Evolutionary conservation across 2,797 vertebrate species (phyloP), one percentile per base, ranked within the genome.

Genomic region (Gymnocypris eckloni): DNA sequence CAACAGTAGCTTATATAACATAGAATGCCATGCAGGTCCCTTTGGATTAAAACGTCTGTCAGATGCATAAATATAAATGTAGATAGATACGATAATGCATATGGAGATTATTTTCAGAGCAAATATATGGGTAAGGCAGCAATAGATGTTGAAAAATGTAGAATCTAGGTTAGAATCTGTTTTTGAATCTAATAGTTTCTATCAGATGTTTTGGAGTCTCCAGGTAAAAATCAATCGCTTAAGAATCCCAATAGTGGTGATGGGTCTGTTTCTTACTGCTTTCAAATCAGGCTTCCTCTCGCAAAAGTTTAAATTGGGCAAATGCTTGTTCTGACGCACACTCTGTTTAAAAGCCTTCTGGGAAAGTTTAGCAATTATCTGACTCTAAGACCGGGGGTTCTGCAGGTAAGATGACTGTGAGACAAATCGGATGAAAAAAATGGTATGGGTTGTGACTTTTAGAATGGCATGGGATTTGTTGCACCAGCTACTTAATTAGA

Each of bases 281-380:
- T 77, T 84, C 5, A 77, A 54, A 48, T 75, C 41, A 64, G 43
- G 54, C 18, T 64, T 83, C 54, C 41, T 41, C 22, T 52, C 15
- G 6, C 45, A 64, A 52, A 39, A 22, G 70, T 43, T 83, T 73
- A 64, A 61, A 73, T 82, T 77, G 72, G 45, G 4, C 45, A 41
- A 12, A 77, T 66, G 54, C 39, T 80, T 80, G 25, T 9, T 67
- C 59, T 41, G 33, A 76, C 48, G 37, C 76, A 61, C 45, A 76
- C 43, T 48, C 16, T 67, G 45, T 77, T 77, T 83, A 28, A 67
- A 67, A 41, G 45, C 82, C 72, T 84, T 54, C 78, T 48, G 43
- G 22, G 45, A 84, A 37, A 6, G 72, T 67, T 84, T 77, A 33
- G 61, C 72, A 84, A 77, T 83, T 84, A 54, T 54, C 72, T 28